phyloP scores from a whole-genome alignment of 2,113 vertebrate species.

The Hippocampus barbouri region DNA sequence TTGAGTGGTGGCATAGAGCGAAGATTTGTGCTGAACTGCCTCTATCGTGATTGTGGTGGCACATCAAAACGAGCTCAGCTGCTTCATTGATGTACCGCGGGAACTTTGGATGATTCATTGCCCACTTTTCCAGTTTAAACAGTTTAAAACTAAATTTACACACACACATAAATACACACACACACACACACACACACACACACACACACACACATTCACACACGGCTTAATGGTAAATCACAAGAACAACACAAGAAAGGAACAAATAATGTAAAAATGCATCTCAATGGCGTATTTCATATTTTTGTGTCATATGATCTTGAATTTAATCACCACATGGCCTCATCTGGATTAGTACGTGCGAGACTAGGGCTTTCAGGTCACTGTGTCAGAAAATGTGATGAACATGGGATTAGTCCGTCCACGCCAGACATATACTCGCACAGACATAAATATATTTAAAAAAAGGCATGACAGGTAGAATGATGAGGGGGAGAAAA shows the following conservation, averaged over 20 bases:
- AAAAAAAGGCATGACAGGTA: constrained; percentile 29
- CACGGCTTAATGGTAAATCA: background rate
- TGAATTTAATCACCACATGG: constrained; percentile 11
- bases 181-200: background rate
- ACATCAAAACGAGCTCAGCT: background rate
- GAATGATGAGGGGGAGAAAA: constrained; percentile 14
- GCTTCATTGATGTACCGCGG: background rate
- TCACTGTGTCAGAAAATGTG: constrained; percentile 50
- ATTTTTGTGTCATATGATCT: background rate
- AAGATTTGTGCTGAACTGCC: background rate
- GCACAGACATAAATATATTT: background rate
- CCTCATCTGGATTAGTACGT: constrained; percentile 40
- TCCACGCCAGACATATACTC: background rate
- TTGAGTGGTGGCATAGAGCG: background rate
- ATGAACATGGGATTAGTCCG: constrained; percentile 51
- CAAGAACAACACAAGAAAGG: background rate
- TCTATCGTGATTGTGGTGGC: background rate
- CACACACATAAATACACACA: background rate
- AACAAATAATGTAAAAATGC: background rate
- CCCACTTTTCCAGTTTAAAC: background rate
- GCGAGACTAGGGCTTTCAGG: constrained; percentile 16
- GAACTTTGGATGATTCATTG: background rate
- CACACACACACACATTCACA: background rate
- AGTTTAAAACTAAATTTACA: background rate
- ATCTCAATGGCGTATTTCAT: background rate